Percentiles rank a stretch among this genome's conserved stretches.
phyloP scores from a whole-genome alignment of 1,140 invertebrate species.

The Drosophila gunungcola region DNA sequence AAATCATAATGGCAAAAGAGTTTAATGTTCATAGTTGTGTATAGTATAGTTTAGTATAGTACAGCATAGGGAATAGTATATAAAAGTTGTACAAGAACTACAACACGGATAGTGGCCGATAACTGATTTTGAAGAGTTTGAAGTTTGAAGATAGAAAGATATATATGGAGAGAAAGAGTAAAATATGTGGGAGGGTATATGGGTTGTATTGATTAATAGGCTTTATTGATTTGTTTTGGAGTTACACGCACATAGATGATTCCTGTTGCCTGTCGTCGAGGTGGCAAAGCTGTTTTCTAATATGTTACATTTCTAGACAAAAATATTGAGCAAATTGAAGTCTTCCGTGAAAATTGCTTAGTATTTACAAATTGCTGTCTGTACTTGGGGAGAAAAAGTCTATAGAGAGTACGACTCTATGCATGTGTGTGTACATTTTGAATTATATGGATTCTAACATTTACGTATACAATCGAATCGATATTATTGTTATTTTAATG shows the following conservation, averaged over 20 bases:
- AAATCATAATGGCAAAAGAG: constrained; percentile 25
- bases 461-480: constrained; percentile 59
- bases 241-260: constrained; percentile 58
- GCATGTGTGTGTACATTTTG: constrained; percentile 61
- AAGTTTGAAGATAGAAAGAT: constrained; percentile 43
- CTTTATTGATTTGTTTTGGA: constrained; percentile 32
- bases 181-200: constrained; percentile 55
- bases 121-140: constrained; percentile 58
- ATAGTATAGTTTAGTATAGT: constrained; percentile 1
- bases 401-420: constrained; percentile 38
- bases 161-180: constrained; percentile 50
- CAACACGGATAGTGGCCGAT: constrained; percentile 64
- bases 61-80: constrained; percentile 14
- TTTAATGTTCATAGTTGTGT: constrained; percentile 3
- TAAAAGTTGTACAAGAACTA: constrained; percentile 57
- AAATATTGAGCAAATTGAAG: constrained; percentile 53
- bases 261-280: constrained; percentile 21
- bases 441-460: constrained; percentile 64
- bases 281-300: constrained; percentile 16
- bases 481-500: constrained; percentile 55
- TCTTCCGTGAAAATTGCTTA: constrained; percentile 44
- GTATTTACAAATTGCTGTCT: constrained; percentile 57
- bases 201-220: constrained; percentile 41
- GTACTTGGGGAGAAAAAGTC: constrained; percentile 39
- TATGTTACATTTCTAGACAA: constrained; percentile 48